Evolutionary conservation across 64 coral and sea anemone species (phyloP).

Genomic region (Porites lutea): DNA sequence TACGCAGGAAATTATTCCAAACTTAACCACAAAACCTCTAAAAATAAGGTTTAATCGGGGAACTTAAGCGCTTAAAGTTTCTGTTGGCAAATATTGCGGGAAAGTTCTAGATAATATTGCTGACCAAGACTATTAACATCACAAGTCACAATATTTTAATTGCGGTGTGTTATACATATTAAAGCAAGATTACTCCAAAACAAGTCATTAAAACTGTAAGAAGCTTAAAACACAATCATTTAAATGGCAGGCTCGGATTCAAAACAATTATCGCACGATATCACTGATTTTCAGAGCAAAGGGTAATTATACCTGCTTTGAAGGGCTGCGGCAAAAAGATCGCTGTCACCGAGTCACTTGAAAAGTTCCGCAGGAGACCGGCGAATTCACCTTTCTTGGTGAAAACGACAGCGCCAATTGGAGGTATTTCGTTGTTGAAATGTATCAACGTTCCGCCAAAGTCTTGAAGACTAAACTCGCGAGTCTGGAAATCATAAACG

Average conservation of each 20-base stretch:
- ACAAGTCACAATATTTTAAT: not conserved
- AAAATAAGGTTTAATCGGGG: too few relatives aligned
- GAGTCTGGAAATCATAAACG: not conserved
- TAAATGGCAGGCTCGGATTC: not conserved
- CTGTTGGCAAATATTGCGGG: too few relatives aligned
- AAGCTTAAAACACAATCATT: not conserved
- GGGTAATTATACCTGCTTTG: not conserved
- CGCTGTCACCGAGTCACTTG: not conserved
- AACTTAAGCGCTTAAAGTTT: too few relatives aligned
- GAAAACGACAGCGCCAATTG: constrained; percentile 53
- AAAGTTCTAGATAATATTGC: not conserved
- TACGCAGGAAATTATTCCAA: too few relatives aligned
- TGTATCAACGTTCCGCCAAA: constrained; percentile 2
- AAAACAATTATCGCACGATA: not conserved
- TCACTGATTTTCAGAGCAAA: not conserved
- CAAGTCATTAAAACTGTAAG: constrained; percentile 11
- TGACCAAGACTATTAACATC: not conserved
- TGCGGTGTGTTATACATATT: not conserved
- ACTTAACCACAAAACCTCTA: too few relatives aligned
- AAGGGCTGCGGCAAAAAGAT: constrained; percentile 21
- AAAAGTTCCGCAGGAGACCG: constrained; percentile 34
- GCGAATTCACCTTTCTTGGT: constrained; percentile 47
- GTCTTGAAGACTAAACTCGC: constrained; percentile 23
- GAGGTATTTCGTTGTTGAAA: constrained; percentile 19
- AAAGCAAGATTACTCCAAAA: not conserved